Percentiles rank a stretch among this genome's conserved stretches.
These are phyloP conservation scores for Aldabrachelys gigantea DNA, from an alignment of 2,113 vertebrate genomes.

Conservation along the genomic window DNA sequence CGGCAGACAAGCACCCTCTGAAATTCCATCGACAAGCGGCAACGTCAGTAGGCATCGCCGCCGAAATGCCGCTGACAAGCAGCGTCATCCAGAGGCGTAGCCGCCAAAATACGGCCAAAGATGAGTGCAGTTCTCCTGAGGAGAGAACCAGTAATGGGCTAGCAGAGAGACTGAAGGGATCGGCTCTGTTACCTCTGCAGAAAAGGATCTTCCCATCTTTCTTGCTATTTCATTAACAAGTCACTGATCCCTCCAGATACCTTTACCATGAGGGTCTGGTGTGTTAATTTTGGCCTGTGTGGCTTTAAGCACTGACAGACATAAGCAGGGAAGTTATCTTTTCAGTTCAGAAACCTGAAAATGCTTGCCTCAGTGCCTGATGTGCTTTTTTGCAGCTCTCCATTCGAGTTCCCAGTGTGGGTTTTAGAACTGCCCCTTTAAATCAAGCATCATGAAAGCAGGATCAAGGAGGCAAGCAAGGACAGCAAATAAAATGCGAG, in stretches of 20 bases:
- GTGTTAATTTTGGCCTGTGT: background rate
- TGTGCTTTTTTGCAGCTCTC: background rate
- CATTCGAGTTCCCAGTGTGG: background rate
- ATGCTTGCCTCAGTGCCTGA: accelerated
- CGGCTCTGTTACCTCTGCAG: background rate
- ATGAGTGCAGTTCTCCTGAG: no score
- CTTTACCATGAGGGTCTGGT: accelerated
- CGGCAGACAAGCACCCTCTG: no score
- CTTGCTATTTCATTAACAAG: background rate
- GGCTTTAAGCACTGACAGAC: background rate
- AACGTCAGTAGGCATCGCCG: no score
- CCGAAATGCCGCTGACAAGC: no score
- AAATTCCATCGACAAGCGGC: no score
- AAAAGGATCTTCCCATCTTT: background rate
- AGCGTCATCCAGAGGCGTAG: no score
- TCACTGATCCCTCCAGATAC: background rate
- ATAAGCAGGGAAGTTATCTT: background rate
- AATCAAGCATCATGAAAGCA: background rate
- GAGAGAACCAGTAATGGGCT: background rate
- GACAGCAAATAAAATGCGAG: conserved; percentile 14
- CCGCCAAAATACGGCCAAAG: no score
- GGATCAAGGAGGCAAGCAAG: background rate
- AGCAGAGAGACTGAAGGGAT: background rate
- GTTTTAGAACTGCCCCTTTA: conserved; percentile 19
- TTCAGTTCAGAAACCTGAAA: background rate